Conservation (phyloP, 1,140 invertebrate genomes). For the Pollicipes pollicipes region DNA sequence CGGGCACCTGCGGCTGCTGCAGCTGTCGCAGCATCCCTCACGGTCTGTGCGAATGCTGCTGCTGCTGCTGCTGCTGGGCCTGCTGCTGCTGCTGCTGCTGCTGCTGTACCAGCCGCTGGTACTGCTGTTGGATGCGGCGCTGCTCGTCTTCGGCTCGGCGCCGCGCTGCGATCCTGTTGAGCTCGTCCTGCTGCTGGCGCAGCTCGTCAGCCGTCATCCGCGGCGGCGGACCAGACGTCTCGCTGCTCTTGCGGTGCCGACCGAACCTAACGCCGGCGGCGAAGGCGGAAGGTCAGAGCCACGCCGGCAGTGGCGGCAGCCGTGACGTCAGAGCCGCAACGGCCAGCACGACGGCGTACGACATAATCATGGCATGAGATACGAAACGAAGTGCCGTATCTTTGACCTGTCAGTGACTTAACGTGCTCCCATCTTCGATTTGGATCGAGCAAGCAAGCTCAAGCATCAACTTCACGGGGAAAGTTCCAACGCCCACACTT, state of each 20-base stretch:
- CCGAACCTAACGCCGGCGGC: conserved; percentile 37
- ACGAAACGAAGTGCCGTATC: no score
- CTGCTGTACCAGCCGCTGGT: conserved; percentile 23
- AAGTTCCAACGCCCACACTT: no score
- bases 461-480: no score
- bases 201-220: conserved; percentile 6
- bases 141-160: conserved; percentile 13
- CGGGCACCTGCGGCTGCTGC: no score
- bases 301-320: no score
- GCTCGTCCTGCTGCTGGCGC: conserved; percentile 1
- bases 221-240: conserved; percentile 24
- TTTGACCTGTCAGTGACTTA: no score
- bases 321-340: no score
- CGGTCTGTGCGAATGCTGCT: conserved; percentile 16
- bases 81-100: conserved; percentile 23
- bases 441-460: no score
- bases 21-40: no score
- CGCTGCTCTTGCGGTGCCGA: conserved; percentile 48
- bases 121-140: conserved; percentile 30
- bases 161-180: conserved; percentile 8
- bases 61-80: conserved; percentile 17
- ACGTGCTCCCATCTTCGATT: no score
- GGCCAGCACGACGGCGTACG: no score
- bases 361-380: no score
- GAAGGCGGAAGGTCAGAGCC: background rate